Conservation (phyloP, 2,113 vertebrate genomes). For the Heterocephalus glaber region DNA sequence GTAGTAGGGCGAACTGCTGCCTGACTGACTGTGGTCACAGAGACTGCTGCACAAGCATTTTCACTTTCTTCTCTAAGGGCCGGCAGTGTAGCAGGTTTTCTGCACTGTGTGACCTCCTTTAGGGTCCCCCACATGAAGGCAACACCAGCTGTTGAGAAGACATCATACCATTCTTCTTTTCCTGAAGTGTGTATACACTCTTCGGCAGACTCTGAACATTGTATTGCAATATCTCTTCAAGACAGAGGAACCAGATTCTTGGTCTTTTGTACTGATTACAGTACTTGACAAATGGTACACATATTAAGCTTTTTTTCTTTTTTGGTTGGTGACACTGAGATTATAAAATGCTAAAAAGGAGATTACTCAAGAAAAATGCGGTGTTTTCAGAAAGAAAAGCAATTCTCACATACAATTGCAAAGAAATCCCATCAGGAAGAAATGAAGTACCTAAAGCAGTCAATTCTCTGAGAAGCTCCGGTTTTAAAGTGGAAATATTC, state of each 20-base stretch:
- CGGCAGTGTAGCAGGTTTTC: not conserved
- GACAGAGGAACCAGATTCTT: not conserved
- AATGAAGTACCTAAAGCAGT: conserved; percentile 41
- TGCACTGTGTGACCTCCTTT: not conserved
- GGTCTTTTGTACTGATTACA: not conserved
- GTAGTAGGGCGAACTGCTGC: not conserved
- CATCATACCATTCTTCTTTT: not conserved
- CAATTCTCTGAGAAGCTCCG: conserved; percentile 38
- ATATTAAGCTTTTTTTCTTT: not conserved
- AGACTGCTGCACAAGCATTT: not conserved
- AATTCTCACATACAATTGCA: conserved; percentile 44
- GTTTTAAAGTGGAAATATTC: conserved; percentile 70
- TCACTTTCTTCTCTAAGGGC: not conserved
- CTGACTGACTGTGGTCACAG: not conserved
- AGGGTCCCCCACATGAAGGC: not conserved
- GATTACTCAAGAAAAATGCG: conserved; percentile 13
- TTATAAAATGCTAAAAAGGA: not conserved
- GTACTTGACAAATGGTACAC: not conserved
- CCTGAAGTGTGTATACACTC: not conserved
- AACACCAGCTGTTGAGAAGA: not conserved
- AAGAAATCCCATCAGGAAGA: conserved; percentile 54
- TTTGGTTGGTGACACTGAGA: not conserved
- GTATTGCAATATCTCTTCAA: not conserved
- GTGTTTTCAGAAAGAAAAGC: not conserved
- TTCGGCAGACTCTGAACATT: not conserved